Evolutionary conservation across 1,140 invertebrate species (phyloP).

Genomic region (Monochamus saltuarius): DNA sequence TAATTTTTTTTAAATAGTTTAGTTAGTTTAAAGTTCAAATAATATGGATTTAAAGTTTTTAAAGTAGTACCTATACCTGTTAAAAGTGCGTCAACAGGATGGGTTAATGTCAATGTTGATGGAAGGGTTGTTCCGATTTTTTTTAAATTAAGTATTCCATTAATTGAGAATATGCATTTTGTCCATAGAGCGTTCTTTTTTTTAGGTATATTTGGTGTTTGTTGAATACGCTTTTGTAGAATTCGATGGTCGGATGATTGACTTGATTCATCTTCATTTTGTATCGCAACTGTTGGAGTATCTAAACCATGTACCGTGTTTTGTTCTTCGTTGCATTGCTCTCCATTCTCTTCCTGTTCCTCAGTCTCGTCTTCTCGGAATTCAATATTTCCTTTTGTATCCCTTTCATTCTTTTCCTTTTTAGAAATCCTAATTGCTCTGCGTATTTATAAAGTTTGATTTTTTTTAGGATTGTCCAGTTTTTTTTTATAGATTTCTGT

Average conservation of each 20-base stretch:
- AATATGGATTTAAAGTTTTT: constrained; percentile 7
- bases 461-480: constrained; percentile 5
- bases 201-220: not conserved
- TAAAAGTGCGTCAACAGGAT: not conserved
- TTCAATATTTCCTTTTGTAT: constrained; percentile 12
- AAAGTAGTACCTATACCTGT: too few species aligned
- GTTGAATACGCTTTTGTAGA: not conserved
- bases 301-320: not conserved
- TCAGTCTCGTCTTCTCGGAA: not conserved
- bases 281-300: constrained; percentile 3
- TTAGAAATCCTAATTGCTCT: constrained; percentile 11
- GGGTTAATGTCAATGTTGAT: not conserved
- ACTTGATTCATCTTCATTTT: constrained; percentile 1
- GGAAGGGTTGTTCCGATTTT: not conserved
- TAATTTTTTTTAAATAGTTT: too few species aligned
- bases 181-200: not conserved
- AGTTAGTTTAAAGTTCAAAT: constrained; percentile 3
- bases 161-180: not conserved
- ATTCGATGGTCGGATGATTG: not conserved
- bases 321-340: not conserved
- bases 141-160: constrained; percentile 1
- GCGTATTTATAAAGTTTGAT: constrained; percentile 19
- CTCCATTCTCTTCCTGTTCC: not conserved
- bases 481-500: constrained; percentile 9
- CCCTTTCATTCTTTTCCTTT: constrained; percentile 12